Evolutionary conservation across 1,140 invertebrate genomes (phyloP).

Genomic region (Orchesella cincta): DNA sequence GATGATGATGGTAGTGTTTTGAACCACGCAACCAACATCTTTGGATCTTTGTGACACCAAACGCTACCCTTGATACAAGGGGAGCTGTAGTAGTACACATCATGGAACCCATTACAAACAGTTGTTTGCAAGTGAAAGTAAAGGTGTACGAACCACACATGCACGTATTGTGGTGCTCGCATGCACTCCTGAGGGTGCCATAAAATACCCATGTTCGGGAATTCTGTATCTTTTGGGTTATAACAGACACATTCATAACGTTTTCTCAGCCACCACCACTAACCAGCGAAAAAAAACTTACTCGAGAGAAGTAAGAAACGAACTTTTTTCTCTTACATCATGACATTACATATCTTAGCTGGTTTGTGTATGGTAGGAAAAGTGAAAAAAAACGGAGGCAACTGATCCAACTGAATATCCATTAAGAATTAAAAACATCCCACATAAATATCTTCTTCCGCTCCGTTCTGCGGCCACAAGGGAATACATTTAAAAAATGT

Average conservation of each 20-base stretch:
- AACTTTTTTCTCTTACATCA: background rate
- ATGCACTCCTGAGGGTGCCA: slow-evolving; percentile 44
- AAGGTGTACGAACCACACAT: background rate
- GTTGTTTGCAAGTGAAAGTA: background rate
- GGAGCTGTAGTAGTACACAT: background rate
- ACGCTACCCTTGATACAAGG: background rate
- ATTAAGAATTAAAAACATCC: slow-evolving; percentile 52
- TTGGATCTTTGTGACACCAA: background rate
- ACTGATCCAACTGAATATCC: slow-evolving; percentile 48
- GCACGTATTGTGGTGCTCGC: background rate
- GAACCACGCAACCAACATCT: background rate
- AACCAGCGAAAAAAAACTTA: background rate
- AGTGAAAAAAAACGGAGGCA: slow-evolving; percentile 29
- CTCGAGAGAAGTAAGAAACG: background rate
- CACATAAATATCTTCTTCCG: slow-evolving; percentile 48
- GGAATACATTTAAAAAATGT: slow-evolving; percentile 39
- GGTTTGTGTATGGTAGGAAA: no score
- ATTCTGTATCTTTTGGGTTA: slow-evolving; percentile 6
- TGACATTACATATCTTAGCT: background rate
- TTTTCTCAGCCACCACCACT: background rate
- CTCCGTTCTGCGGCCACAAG: slow-evolving; percentile 33
- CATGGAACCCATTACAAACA: background rate
- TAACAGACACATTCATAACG: slow-evolving; percentile 12
- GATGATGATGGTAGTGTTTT: background rate
- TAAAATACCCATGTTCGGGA: slow-evolving; percentile 41